Percentiles rank a stretch among this genome's conserved stretches.
Conservation (phyloP, 1,140 invertebrate species). For the Drosophila rhopaloa region DNA sequence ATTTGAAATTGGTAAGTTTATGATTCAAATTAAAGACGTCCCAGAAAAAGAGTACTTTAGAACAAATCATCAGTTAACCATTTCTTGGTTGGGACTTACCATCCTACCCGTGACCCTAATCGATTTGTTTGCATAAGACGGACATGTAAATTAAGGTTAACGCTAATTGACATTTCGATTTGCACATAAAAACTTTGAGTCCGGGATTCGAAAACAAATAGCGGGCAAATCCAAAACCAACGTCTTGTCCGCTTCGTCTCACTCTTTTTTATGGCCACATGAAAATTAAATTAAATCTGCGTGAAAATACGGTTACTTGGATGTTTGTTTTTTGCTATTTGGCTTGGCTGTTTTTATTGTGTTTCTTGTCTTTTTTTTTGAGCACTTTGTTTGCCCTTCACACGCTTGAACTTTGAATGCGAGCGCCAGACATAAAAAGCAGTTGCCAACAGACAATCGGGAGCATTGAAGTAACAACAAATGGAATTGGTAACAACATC, state of each 20-base stretch:
- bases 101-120: slow-evolving; percentile 36
- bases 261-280: slow-evolving; percentile 55
- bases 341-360: slow-evolving; percentile 6
- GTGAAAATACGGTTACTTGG: slow-evolving; percentile 71
- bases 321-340: slow-evolving; percentile 29
- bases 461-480: slow-evolving; percentile 31
- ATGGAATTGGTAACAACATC: slow-evolving; percentile 61
- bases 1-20: background rate
- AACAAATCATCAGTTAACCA: no score
- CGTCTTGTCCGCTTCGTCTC: background rate
- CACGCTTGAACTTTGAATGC: slow-evolving; percentile 61
- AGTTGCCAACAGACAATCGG: slow-evolving; percentile 32
- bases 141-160: slow-evolving; percentile 54
- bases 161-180: slow-evolving; percentile 62
- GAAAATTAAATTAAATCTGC: slow-evolving; percentile 69
- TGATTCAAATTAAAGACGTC: background rate
- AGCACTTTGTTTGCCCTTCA: slow-evolving; percentile 59
- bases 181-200: slow-evolving; percentile 39
- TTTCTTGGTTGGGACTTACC: slow-evolving; percentile 2
- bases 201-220: slow-evolving; percentile 37
- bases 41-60: no score
- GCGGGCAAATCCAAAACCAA: slow-evolving; percentile 23
- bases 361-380: background rate
- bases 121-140: slow-evolving; percentile 35
- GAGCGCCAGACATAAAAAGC: slow-evolving; percentile 21